Percentiles rank a stretch among this genome's conserved stretches.
Evolutionary conservation across 1,140 invertebrate species (phyloP).

Genomic region (Globodera rostochiensis): DNA sequence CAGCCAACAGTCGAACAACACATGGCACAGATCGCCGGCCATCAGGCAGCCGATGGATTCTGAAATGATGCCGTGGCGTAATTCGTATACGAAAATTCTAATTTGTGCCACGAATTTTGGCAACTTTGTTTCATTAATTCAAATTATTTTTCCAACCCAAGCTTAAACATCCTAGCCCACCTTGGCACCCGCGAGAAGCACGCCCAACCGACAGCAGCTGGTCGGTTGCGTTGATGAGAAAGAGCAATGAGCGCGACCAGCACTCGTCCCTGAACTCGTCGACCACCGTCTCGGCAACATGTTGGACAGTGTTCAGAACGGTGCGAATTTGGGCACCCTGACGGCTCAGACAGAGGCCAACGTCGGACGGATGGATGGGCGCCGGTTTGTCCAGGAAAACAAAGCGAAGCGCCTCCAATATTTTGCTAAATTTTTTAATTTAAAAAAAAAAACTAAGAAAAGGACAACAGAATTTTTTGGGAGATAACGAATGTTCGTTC

Average conservation of each 20-base stretch:
- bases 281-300: constrained; percentile 26
- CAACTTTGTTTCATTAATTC: not conserved
- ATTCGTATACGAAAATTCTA: too few species aligned
- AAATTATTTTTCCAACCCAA: constrained; percentile 1
- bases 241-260: constrained; percentile 45
- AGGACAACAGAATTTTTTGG: too few species aligned
- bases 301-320: constrained; percentile 38
- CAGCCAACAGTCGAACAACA: constrained; percentile 57
- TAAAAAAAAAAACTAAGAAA: not conserved
- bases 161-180: constrained; percentile 9
- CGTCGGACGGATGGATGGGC: constrained; percentile 3
- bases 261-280: constrained; percentile 50
- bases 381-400: constrained; percentile 35
- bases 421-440: constrained; percentile 37
- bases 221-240: constrained; percentile 41
- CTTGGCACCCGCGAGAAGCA: constrained; percentile 7
- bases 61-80: not conserved
- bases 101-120: too few species aligned
- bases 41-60: constrained; percentile 46
- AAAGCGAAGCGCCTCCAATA: constrained; percentile 46
- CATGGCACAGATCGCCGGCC: constrained; percentile 40
- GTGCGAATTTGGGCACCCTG: constrained; percentile 54
- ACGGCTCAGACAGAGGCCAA: constrained; percentile 22
- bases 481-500: too few species aligned
- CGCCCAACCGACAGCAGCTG: constrained; percentile 25